A percentile compares a stretch with the other conserved stretches of the same genome.
Evolutionary conservation across 2,797 vertebrate species (phyloP).

Genomic region (Parambassis ranga): DNA sequence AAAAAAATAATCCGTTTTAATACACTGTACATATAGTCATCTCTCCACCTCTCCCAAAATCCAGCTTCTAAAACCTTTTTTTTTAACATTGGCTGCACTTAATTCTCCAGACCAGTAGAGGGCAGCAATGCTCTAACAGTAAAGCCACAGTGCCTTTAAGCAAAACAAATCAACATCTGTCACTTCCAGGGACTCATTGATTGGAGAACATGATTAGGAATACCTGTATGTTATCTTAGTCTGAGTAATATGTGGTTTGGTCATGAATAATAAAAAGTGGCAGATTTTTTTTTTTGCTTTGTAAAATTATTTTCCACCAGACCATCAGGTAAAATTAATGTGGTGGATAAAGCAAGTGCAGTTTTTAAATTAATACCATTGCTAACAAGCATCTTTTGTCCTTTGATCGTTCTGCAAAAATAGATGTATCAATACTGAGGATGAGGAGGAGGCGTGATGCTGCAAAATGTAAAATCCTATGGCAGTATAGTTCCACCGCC

Average conservation of each 20-base stretch:
- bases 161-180: not conserved
- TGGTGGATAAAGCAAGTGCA: no score
- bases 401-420: slow-evolving; percentile 40
- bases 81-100: not conserved
- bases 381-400: no score
- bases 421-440: slow-evolving; percentile 10
- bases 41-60: not conserved
- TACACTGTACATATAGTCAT: no score
- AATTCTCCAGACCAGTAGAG: slow-evolving; percentile 24
- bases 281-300: no score
- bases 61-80: not conserved
- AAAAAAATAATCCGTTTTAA: no score
- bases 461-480: slow-evolving; percentile 43
- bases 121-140: not conserved
- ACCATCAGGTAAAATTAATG: not conserved
- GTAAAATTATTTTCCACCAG: no score
- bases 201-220: no score
- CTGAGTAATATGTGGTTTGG: no score
- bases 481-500: not conserved
- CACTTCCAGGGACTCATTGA: not conserved
- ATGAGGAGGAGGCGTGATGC: slow-evolving; percentile 48
- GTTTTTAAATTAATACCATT: not conserved
- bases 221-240: no score
- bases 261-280: no score
- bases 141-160: not conserved